Base-by-base conservation (phyloP, 2,888 invertebrate genomes). In the Polydrusus tereticollis region DNA sequence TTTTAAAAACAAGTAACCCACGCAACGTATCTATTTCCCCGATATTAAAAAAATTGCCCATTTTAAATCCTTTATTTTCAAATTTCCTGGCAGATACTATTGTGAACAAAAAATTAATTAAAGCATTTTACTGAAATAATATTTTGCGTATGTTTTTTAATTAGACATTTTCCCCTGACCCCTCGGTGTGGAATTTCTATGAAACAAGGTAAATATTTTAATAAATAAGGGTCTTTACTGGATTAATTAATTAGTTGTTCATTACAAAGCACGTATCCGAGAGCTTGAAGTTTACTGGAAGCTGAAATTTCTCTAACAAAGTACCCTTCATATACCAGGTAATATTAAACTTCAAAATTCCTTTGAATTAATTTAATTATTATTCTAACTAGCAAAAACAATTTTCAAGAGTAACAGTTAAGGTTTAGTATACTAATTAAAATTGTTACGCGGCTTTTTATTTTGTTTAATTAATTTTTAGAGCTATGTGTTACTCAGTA, bases 211-310 rank as follows among this genome's bases (percentile, higher is more conserved):
- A 74, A 72, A 74, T 76, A 76, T 72, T 76, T 76, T 74, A 76
- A 74, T 74, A 76, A 76, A 72, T 76, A 76, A 72, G 74, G 74
- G 72, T 75, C 76, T 76, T 74, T 75, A 73, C 74, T 73, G 74
- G 74, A 76, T 76, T 76, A 76, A 76, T 76, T 76, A 76, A 76
- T 76, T 76, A 76, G 74, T 74, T 76, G 76, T 76, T 76, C 74
- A 76, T 76, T 76, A 76, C 74, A 76, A 76, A 76, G 76, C 76
- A 75, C 73, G 74, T 71, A 75, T 75, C 70, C 73, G 69, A 65
- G 73, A 71, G 73, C 76, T 76, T 74, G 63, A 76, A 76, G 76
- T 74, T 74, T 74, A 72, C 75, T 67, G 72, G 72, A 73, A 73
- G 74, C 74, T 74, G 76, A 76, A 76, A 74, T 76, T 76, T 76